Evolutionary conservation across 2,888 invertebrate genomes (phyloP).

Genomic region (Oscheius sp.): DNA sequence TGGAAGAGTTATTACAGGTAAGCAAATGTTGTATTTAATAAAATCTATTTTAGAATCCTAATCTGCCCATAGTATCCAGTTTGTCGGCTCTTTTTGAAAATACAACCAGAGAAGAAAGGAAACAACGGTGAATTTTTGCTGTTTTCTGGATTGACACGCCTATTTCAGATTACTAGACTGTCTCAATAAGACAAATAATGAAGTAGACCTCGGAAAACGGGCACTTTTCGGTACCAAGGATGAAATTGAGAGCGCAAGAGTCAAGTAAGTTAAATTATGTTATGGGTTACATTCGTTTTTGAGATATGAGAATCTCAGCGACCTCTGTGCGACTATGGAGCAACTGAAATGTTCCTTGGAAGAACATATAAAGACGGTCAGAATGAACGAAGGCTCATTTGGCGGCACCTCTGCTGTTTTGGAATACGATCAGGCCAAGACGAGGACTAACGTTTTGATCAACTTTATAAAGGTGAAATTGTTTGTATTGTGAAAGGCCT

Average conservation of each 20-base stretch:
- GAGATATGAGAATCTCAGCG: constrained; percentile 45
- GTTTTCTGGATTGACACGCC: neutral
- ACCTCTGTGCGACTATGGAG: constrained; percentile 38
- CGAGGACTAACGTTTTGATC: constrained; percentile 41
- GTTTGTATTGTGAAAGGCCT: neutral
- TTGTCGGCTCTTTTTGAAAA: constrained; percentile 20
- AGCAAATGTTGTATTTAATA: neutral
- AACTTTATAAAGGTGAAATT: constrained; percentile 39
- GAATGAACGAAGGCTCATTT: constrained; percentile 38
- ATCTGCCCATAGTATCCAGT: constrained; percentile 2
- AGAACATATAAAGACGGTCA: constrained; percentile 41
- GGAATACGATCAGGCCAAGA: constrained; percentile 43
- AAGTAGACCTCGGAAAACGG: constrained; percentile 14
- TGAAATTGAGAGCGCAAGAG: constrained; percentile 25
- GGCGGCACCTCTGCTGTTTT: constrained; percentile 39
- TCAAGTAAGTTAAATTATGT: neutral
- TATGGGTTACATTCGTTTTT: neutral
- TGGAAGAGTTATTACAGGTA: constrained; percentile 32
- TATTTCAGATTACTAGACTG: constrained; percentile 2
- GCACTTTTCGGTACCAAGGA: constrained; percentile 15
- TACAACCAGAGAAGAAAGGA: constrained; percentile 8
- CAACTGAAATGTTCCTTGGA: constrained; percentile 41
- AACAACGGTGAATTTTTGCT: constrained; percentile 11
- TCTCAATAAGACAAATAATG: neutral
- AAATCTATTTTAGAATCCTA: neutral